Evolutionary conservation across 2,797 vertebrate species (phyloP).

Genomic region (Manis javanica): DNA sequence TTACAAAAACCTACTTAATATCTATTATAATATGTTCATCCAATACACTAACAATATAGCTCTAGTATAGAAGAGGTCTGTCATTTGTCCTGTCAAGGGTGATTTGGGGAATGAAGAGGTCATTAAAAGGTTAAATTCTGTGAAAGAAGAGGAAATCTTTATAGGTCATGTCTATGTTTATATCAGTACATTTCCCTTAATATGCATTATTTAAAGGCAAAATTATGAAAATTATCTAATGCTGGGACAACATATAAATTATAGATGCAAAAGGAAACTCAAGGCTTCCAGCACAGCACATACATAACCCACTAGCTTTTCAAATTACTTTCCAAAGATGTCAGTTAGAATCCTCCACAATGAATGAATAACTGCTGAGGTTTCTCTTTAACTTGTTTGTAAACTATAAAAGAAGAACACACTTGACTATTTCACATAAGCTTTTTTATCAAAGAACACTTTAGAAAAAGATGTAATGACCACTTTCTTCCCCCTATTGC

Average conservation of each 20-base stretch:
- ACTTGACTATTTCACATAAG: slow-evolving; percentile 11
- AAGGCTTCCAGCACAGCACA: slow-evolving; percentile 60
- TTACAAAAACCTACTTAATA: background rate
- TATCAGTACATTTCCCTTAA: slow-evolving; percentile 65
- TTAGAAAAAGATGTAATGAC: background rate
- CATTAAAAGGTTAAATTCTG: slow-evolving; percentile 58
- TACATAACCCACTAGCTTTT: slow-evolving; percentile 36
- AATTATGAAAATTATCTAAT: slow-evolving; percentile 67
- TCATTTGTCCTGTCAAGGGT: background rate
- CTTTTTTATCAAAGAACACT: slow-evolving; percentile 26
- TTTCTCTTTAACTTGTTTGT: background rate
- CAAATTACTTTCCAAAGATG: slow-evolving; percentile 63
- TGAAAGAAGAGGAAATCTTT: slow-evolving; percentile 50
- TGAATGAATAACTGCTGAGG: slow-evolving; percentile 48
- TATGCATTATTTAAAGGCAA: slow-evolving; percentile 82
- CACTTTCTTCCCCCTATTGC: background rate
- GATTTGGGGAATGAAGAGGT: background rate
- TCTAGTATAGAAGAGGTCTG: background rate
- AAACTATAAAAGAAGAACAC: slow-evolving; percentile 18
- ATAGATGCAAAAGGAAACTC: slow-evolving; percentile 67
- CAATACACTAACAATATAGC: background rate
- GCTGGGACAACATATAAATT: slow-evolving; percentile 77
- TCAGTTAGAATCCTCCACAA: slow-evolving; percentile 35
- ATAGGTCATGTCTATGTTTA: slow-evolving; percentile 75
- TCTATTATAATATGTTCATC: background rate